These are phyloP conservation scores for Dasypolia templi DNA, from an alignment of 2,888 invertebrate species.

Conservation along the genomic window DNA sequence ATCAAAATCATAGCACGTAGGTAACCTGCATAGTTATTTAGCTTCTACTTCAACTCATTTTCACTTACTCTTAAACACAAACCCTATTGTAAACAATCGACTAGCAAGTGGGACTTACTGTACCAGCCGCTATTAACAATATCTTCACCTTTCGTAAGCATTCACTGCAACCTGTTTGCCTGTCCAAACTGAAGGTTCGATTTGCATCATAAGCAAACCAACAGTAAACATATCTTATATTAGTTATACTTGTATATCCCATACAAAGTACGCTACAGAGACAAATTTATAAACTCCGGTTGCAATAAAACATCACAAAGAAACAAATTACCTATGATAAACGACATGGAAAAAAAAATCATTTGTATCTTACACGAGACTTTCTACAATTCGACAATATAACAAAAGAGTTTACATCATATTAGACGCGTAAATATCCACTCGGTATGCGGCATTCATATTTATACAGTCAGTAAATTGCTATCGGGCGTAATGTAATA, in stretches of 20 bases:
- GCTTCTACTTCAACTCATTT: not conserved
- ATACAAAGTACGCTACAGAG: conserved; percentile 41
- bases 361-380: conserved; percentile 66
- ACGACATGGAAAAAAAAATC: conserved; percentile 61
- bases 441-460: conserved; percentile 82
- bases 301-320: conserved; percentile 65
- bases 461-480: conserved; percentile 85
- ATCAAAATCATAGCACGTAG: not conserved
- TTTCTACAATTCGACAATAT: conserved; percentile 71
- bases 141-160: conserved; percentile 18
- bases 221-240: conserved; percentile 36
- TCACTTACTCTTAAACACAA: not conserved
- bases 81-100: conserved; percentile 1
- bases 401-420: conserved; percentile 71
- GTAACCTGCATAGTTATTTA: not conserved
- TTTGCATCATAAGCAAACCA: conserved; percentile 58
- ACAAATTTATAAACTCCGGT: conserved; percentile 66
- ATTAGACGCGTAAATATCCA: conserved; percentile 74
- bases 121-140: conserved; percentile 5
- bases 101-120: not conserved
- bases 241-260: conserved; percentile 14
- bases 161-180: conserved; percentile 31
- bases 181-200: conserved; percentile 25
- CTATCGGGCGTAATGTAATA: conserved; percentile 87
- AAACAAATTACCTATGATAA: conserved; percentile 66